Evolutionary conservation across 2,888 invertebrate genomes (phyloP), one percentile per base, ranked within the genome.

Genomic region (Phasia obesa): DNA sequence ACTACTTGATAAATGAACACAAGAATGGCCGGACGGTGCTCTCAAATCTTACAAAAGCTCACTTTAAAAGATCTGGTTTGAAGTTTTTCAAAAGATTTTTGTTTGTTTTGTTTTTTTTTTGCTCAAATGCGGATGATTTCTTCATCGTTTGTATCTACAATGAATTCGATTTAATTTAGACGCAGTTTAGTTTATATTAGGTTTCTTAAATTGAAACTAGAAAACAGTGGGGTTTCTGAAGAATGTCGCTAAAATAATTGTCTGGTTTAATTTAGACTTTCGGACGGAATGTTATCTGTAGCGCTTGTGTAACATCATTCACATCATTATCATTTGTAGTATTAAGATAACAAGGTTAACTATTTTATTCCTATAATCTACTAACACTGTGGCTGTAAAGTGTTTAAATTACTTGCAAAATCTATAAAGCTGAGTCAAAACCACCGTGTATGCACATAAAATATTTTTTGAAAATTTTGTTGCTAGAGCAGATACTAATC

Each of bases 111-210:
- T 19, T 62, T 38, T 27, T 21, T 23, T 67, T 60, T 67, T 67
- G 35, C 62, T 71, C 38, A 79, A 77, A 79, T 79, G 83, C 75
- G 83, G 83, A 83, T 83, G 83, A 76, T 83, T 83, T 83, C 83
- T 83, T 79, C 83, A 83, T 79, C 83, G 79, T 35, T 35, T 60
- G 23, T 38, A n/a, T n/a, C n/a, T n/a, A 65, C 57, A 57, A 60
- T 71, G 71, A 67, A 55, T 75, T 75, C 11, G 53, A 53, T 53
- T 79, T 35, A 67, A 59, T 79, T 70, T 47, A 69, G 76, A 62
- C 62, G 60, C 21, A 35, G n/a, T 51, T 44, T 59, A 53, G 51
- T 51, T 53, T 47, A 44, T 11, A 15, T 11, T 38, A 62, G 27
- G 31, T 47, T 62, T 13, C n/a, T n/a, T n/a, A n/a, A 65, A 35